Conservation (phyloP, 2,888 invertebrate species). For the Ypsolopha sequella region DNA sequence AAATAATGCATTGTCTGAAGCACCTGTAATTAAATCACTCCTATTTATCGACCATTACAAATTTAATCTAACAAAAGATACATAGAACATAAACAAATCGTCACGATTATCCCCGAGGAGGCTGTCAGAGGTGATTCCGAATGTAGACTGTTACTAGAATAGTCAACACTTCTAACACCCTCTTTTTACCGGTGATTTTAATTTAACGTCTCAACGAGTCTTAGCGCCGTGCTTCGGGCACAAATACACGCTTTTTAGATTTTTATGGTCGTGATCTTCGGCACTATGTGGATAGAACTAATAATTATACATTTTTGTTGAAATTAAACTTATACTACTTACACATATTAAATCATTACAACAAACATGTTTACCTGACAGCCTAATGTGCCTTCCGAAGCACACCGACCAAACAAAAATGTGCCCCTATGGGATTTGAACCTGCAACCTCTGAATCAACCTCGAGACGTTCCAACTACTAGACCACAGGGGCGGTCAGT, state of each 20-base stretch:
- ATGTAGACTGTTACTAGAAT: not conserved
- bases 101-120: not conserved
- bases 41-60: not conserved
- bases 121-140: not conserved
- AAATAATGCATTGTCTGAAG: slow-evolving; percentile 83
- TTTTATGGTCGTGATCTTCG: too few species aligned
- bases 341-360: too few species aligned
- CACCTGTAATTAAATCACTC: slow-evolving; percentile 51
- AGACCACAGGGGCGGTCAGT: not conserved
- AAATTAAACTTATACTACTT: too few species aligned
- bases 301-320: too few species aligned
- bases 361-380: not conserved
- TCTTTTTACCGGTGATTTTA: not conserved
- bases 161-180: not conserved
- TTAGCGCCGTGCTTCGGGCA: too few species aligned
- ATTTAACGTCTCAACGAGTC: too few species aligned
- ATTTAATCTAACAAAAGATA: not conserved
- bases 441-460: not conserved
- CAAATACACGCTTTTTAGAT: too few species aligned
- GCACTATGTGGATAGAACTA: too few species aligned
- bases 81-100: not conserved
- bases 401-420: not conserved
- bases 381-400: too few species aligned
- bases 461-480: not conserved
- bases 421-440: not conserved